A percentile compares a stretch with the other conserved stretches of the same genome.
Conservation (phyloP, 2,113 vertebrate genomes). For the Gasterosteus nipponicus region DNA sequence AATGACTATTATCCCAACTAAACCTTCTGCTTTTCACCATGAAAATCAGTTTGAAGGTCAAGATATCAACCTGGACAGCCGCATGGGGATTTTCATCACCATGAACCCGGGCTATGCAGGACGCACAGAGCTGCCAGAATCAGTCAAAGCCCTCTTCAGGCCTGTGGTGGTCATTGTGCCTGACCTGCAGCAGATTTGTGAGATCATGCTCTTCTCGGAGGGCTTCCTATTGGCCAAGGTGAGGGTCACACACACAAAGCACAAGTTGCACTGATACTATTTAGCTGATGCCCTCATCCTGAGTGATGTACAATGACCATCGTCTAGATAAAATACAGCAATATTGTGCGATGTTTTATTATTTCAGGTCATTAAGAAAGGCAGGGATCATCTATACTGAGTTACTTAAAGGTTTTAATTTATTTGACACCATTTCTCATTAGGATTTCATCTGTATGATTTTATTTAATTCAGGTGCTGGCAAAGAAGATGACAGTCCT, state of each 20-base stretch:
- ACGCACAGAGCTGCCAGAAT: slow-evolving; percentile 95
- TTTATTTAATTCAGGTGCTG: slow-evolving; percentile 80
- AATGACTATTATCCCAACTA: neutral
- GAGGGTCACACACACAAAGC: slow-evolving; percentile 18
- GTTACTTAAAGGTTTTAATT: neutral
- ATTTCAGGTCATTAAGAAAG: neutral
- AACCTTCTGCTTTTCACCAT: slow-evolving; percentile 5
- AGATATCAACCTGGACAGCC: slow-evolving; percentile 88
- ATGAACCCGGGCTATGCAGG: slow-evolving; percentile 98
- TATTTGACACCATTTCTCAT: neutral
- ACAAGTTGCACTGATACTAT: neutral
- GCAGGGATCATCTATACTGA: neutral
- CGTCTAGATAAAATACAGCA: neutral
- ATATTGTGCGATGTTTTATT: neutral
- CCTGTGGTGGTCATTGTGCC: slow-evolving; percentile 96
- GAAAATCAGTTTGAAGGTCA: slow-evolving; percentile 91
- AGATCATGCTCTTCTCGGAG: slow-evolving; percentile 99
- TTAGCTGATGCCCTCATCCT: neutral
- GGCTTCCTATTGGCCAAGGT: slow-evolving; percentile 96
- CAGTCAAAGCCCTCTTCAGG: slow-evolving; percentile 95
- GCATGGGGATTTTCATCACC: slow-evolving; percentile 97
- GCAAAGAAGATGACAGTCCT: slow-evolving; percentile 99
- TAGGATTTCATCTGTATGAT: neutral
- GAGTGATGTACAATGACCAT: neutral
- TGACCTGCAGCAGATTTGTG: slow-evolving; percentile 96